A percentile compares a stretch with the other conserved stretches of the same genome.
Conservation (phyloP, 2,113 vertebrate genomes). For the Chaetodon auriga region DNA sequence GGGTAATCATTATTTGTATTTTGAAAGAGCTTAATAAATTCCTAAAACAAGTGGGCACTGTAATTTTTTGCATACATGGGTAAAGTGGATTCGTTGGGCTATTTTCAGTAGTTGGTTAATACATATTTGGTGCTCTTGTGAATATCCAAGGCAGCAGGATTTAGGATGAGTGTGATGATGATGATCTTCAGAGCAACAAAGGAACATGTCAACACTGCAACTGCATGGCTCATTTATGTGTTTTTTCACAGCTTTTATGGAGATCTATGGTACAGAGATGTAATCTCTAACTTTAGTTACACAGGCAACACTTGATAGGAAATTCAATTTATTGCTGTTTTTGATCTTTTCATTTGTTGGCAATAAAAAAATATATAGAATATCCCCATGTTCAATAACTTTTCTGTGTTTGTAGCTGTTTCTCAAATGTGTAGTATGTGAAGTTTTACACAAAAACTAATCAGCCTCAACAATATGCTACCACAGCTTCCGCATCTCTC, state of each 20-base stretch:
- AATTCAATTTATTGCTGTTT: too few relatives aligned
- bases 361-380: not conserved
- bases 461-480: slow-evolving; percentile 16
- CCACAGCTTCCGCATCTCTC: slow-evolving; percentile 18
- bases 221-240: too few relatives aligned
- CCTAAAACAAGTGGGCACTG: not conserved
- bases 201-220: too few relatives aligned
- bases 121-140: not conserved
- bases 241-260: too few relatives aligned
- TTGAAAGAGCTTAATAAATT: slow-evolving; percentile 21
- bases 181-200: too few relatives aligned
- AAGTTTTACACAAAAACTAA: slow-evolving; percentile 15
- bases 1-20: not conserved
- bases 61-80: not conserved
- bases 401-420: not conserved
- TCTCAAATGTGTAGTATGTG: not conserved
- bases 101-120: not conserved
- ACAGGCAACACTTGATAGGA: not conserved
- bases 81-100: slow-evolving; percentile 10
- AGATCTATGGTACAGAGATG: not conserved
- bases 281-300: too few relatives aligned
- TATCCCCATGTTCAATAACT: not conserved
- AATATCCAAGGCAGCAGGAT: slow-evolving; percentile 11
- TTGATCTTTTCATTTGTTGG: not conserved
- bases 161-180: too few relatives aligned